Base-by-base conservation (phyloP, 2,888 invertebrate genomes). In the Leptinotarsa tumamoca region DNA sequence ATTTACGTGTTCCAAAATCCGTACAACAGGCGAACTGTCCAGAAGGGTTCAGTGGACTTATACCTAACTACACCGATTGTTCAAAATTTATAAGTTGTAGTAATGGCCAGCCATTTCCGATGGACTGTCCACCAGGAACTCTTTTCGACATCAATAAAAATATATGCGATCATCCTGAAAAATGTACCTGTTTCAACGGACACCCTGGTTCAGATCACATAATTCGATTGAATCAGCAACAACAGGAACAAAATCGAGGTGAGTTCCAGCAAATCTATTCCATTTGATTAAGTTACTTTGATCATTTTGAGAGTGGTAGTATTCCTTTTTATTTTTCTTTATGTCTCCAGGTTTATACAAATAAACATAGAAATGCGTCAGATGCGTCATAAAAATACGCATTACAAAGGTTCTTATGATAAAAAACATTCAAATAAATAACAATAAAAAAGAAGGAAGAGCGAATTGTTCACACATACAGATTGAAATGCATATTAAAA, bases 21-120 rank as follows among this genome's bases (percentile, higher is more conserved):
- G 71, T 74, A 5, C 74, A 80, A 75, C 86, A 87, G 82, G 86
- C 87, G 2, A 83, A 84, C 61, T 93, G 93, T 83, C 90, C 91
- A 0, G 78, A 85, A 14, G 89, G 89, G 7, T 86, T 89, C 18
- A 90, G 85, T 61, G 93, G 93, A 0, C 81, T 92, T 10, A 87
- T 91, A 43, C 90, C 92, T 0, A 92, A 93, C 87, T 92, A 92
- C 4, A 87, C 86, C 0, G 91, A 93, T 76, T 94, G 94, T 80
- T 88, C 89, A 0, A 92, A 92, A 82, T 94, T 91, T 83, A 85
- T 93, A 5, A 91, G 91, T 81, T 94, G 94, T 82, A 90, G 89
- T 27, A 88, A 91, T 79, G 93, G 93, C 0, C 83, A 84, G 4
- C 87, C 88, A 27, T 89, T 90, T 13, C 87, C 91, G 3, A 90